Base-by-base conservation (phyloP, 2,797 vertebrate species). In the Nannoperca australis region DNA sequence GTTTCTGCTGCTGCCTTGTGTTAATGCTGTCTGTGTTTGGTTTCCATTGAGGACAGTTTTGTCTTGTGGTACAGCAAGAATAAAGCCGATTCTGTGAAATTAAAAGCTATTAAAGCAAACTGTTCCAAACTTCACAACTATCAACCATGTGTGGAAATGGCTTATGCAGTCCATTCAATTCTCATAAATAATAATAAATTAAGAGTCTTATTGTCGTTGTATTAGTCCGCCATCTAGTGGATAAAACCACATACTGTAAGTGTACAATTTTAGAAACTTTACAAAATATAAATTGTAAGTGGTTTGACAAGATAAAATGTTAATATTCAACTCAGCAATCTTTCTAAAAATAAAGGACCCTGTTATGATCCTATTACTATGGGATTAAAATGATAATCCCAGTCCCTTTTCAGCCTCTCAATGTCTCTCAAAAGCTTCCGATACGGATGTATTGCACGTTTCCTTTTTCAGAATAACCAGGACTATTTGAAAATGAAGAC, bases 201-300 rank as follows among this genome's bases (percentile, higher is more conserved):
- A n/a, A 27, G 17, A 7, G 1, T 14, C 2, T 4, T 22, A 1
- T 27, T 3, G 12, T 64, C 7, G 27, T 7, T 73, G 71, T 65
- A 40, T 20, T 24, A 61, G 32, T 58, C 0, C 50, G 20, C 82
- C 88, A 85, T 64, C 91, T 90, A 84, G 75, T 81, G 91, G 82
- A 54, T 27, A 13, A 3, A 24, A 10, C 40, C 5, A 51, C 42
- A 38, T 4, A 15, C 53, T 56, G 17, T 13, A 6, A 2, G n/a
- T 11, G 15, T 15, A 45, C 1, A 0, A 30, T 79, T 54, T 51
- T 7, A 61, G 4, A 67, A 20, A 49, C 38, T 40, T 30, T 8
- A 34, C 22, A 59, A 36, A 27, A 65, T 4, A 32, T 60, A 2
- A 2, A 30, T 40, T 45, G 64, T 3, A 42, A 63, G 24, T 44